A percentile compares a stretch with the other conserved stretches of the same genome.
phyloP scores from a whole-genome alignment of 1,140 invertebrate species.

The Conus ventricosus region DNA sequence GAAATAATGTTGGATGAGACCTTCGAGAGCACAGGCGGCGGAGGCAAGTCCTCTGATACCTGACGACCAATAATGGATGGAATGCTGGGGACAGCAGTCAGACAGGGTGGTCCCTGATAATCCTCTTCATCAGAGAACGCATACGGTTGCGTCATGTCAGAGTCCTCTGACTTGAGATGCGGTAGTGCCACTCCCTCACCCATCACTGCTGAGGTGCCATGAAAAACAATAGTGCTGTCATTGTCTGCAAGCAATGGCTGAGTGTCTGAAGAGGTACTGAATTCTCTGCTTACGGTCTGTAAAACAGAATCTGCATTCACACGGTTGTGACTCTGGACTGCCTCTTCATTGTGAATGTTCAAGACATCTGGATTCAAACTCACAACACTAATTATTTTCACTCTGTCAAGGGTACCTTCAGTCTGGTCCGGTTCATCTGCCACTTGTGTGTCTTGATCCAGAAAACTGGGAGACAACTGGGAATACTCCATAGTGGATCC shows the following conservation, averaged over 20 bases:
- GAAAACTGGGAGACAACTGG: not conserved
- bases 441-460: not conserved
- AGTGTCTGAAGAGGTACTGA: not conserved
- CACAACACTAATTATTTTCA: not conserved
- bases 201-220: not conserved
- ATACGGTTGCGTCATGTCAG: constrained; percentile 30
- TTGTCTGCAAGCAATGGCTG: not conserved
- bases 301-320: not conserved
- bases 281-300: not conserved
- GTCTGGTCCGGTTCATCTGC: not conserved
- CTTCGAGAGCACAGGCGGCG: not conserved
- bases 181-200: not conserved
- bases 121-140: not conserved
- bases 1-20: not conserved
- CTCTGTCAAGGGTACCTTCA: not conserved
- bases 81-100: not conserved
- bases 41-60: constrained; percentile 1
- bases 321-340: not conserved
- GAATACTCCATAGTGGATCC: not conserved
- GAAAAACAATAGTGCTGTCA: no score
- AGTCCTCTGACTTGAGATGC: not conserved
- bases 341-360: not conserved
- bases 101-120: not conserved
- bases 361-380: not conserved
- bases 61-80: not conserved